Percentiles rank a stretch among this genome's conserved stretches.
Conservation (phyloP, 2,888 invertebrate genomes). For the Scaptomyza cyrtandrae region DNA sequence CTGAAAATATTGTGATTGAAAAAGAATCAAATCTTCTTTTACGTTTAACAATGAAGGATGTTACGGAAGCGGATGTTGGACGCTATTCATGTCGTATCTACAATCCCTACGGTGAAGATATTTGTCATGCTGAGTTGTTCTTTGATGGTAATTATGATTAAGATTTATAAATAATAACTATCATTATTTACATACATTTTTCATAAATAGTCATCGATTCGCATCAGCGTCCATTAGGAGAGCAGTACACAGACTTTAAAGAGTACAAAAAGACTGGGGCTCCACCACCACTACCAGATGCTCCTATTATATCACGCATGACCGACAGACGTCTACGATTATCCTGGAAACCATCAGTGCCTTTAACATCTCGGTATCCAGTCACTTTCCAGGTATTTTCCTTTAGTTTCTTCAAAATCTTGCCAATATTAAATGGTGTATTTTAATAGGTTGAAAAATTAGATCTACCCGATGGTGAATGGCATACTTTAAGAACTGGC, state of each 20-base stretch:
- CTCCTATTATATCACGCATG: conserved; percentile 96
- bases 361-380: conserved; percentile 93
- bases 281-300: conserved; percentile 94
- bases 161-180: neutral
- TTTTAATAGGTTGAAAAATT: conserved; percentile 91
- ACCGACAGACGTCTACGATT: conserved; percentile 94
- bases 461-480: conserved; percentile 95
- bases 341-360: conserved; percentile 97
- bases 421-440: neutral
- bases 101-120: conserved; percentile 93
- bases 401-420: neutral
- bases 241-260: conserved; percentile 93
- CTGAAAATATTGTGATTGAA: conserved; percentile 93
- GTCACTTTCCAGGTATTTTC: conserved; percentile 93
- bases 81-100: conserved; percentile 92
- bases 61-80: conserved; percentile 92
- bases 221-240: conserved; percentile 88
- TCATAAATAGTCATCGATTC: conserved; percentile 87
- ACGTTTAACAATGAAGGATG: conserved; percentile 91
- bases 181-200: neutral
- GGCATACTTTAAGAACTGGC: conserved; percentile 94
- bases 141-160: conserved; percentile 88
- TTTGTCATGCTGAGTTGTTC: conserved; percentile 91
- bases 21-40: conserved; percentile 90
- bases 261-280: conserved; percentile 92